phyloP scores from a whole-genome alignment of 2,113 vertebrate species.

The Centropus bengalensis region DNA sequence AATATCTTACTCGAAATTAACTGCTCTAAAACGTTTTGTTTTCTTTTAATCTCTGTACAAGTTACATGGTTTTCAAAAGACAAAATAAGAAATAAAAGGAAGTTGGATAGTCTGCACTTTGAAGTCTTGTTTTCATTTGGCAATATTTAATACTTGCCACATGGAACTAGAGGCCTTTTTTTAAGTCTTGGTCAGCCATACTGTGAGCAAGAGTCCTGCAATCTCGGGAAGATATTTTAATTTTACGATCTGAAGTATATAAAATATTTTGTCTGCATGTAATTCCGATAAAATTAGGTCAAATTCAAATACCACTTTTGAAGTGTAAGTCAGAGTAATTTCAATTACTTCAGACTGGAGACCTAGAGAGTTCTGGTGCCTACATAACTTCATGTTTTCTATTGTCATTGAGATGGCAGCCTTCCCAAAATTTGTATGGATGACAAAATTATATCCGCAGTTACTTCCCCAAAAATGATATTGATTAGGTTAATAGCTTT shows the following conservation, averaged over 20 bases:
- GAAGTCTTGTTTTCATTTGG: neutral
- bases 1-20: neutral
- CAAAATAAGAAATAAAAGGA: neutral
- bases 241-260: neutral
- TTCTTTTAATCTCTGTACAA: neutral
- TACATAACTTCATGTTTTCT: neutral
- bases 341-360: neutral
- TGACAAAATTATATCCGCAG: neutral
- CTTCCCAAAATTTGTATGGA: neutral
- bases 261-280: neutral
- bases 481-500: constrained; percentile 39
- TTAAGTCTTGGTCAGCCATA: neutral
- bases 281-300: neutral
- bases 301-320: neutral
- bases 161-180: neutral
- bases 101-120: neutral
- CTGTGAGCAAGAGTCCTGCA: neutral
- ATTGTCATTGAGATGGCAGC: neutral
- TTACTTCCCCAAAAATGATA: neutral
- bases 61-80: neutral
- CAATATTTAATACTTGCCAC: neutral
- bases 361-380: neutral
- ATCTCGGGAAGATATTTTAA: neutral
- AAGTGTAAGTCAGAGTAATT: neutral
- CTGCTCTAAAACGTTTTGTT: neutral